A percentile compares a stretch with the other conserved stretches of the same genome.
Conservation (phyloP, 2,797 vertebrate genomes). For the Macropodus opercularis region DNA sequence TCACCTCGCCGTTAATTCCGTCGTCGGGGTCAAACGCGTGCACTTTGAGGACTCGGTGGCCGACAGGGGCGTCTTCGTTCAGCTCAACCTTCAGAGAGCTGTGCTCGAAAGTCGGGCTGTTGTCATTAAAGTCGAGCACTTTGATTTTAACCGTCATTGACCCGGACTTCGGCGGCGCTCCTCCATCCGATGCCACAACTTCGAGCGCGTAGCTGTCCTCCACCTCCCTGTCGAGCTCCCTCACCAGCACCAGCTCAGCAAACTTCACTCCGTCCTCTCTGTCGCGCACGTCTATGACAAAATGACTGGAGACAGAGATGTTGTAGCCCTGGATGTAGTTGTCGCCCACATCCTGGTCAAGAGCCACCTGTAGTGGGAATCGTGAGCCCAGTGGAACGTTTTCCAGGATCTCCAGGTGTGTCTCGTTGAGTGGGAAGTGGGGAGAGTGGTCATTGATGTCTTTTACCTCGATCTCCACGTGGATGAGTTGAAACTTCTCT, state of each 20-base stretch:
- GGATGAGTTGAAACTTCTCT: constrained; percentile 83
- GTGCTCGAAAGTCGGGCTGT: constrained; percentile 84
- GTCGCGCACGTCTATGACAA: constrained; percentile 69
- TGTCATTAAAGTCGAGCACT: constrained; percentile 85
- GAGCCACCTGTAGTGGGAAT: constrained; percentile 77
- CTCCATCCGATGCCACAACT: constrained; percentile 81
- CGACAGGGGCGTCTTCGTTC: constrained; percentile 77
- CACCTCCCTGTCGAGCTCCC: constrained; percentile 77
- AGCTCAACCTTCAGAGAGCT: constrained; percentile 78
- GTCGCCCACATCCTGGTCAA: constrained; percentile 82
- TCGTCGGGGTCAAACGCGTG: constrained; percentile 82
- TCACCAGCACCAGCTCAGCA: constrained; percentile 77
- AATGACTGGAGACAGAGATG: constrained; percentile 73
- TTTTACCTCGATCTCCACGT: constrained; percentile 85
- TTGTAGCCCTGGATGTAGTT: constrained; percentile 83
- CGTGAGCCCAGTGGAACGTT: constrained; percentile 72
- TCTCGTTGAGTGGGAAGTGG: constrained; percentile 73
- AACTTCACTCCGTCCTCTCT: constrained; percentile 76
- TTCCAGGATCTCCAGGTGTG: constrained; percentile 79
- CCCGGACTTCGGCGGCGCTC: constrained; percentile 72
- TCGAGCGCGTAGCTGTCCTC: constrained; percentile 78
- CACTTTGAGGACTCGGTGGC: constrained; percentile 78
- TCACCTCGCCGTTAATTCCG: constrained; percentile 81
- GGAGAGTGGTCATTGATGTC: constrained; percentile 86
- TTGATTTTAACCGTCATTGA: constrained; percentile 72